Conservation (phyloP, 2,113 vertebrate species). For the Sceloporus tristichus region DNA sequence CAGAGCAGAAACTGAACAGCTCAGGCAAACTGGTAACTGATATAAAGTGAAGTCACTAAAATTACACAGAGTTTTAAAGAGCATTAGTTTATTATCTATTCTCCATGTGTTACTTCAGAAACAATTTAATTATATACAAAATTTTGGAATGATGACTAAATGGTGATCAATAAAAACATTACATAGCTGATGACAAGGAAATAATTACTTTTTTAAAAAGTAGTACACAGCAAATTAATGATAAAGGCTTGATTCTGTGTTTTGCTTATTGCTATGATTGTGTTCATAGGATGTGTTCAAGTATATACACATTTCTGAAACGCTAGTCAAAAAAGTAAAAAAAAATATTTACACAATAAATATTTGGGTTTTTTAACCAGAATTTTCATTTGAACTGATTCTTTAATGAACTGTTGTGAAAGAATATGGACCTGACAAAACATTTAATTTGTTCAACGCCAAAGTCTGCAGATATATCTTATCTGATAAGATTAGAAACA, state of each 20-base stretch:
- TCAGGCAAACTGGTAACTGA: not conserved
- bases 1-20: not conserved
- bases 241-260: slow-evolving; percentile 81
- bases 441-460: slow-evolving; percentile 47
- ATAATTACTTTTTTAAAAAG: slow-evolving; percentile 76
- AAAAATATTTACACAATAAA: slow-evolving; percentile 87
- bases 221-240: slow-evolving; percentile 80
- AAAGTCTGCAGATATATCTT: slow-evolving; percentile 44
- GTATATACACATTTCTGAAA: slow-evolving; percentile 86
- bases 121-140: slow-evolving; percentile 92
- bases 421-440: slow-evolving; percentile 50
- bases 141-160: slow-evolving; percentile 95
- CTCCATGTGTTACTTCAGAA: slow-evolving; percentile 91
- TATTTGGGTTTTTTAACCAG: slow-evolving; percentile 70
- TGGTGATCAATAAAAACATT: slow-evolving; percentile 82
- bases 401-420: slow-evolving; percentile 69
- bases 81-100: slow-evolving; percentile 92
- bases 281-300: slow-evolving; percentile 83
- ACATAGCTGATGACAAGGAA: slow-evolving; percentile 81
- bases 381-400: slow-evolving; percentile 74
- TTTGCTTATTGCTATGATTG: slow-evolving; percentile 90
- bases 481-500: slow-evolving; percentile 58
- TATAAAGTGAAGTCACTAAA: slow-evolving; percentile 18
- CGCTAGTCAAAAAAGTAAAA: slow-evolving; percentile 75
- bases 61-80: slow-evolving; percentile 81